A percentile compares a stretch with the other conserved stretches of the same genome.
Evolutionary conservation across 2,113 vertebrate species (phyloP).

Genomic region (Phalacrocorax pelagicus): DNA sequence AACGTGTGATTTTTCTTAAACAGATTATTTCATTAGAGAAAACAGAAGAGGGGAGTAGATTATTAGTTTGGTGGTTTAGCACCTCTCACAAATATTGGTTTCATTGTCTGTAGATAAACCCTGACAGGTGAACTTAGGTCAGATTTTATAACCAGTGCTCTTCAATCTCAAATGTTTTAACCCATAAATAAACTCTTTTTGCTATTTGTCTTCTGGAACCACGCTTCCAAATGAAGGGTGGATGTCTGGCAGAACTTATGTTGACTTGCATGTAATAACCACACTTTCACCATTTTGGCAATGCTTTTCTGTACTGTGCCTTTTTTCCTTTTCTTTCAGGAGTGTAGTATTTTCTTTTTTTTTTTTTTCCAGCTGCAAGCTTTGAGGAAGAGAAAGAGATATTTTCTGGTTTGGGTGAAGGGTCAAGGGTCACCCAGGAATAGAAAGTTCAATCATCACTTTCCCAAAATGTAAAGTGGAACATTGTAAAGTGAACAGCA

Average conservation of each 20-base stretch:
- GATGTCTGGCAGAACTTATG: neutral
- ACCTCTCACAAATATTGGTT: neutral
- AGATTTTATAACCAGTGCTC: neutral
- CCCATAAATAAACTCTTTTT: neutral
- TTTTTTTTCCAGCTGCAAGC: neutral
- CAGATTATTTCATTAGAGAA: neutral
- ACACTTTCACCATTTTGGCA: neutral
- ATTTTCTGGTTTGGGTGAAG: neutral
- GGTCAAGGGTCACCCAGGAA: neutral
- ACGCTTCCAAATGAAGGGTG: neutral
- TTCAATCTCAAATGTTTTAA: neutral
- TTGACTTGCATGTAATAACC: neutral
- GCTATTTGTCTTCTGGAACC: neutral
- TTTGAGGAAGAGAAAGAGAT: neutral
- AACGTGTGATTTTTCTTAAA: neutral
- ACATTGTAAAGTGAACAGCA: neutral
- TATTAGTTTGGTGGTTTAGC: neutral
- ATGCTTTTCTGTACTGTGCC: neutral
- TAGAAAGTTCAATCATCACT: neutral
- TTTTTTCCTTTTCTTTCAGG: neutral
- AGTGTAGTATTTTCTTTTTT: neutral
- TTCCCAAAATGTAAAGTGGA: neutral
- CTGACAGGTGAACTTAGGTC: neutral
- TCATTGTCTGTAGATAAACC: neutral
- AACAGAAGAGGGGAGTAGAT: neutral